Percentiles rank a stretch among this genome's conserved stretches.
These are phyloP conservation scores for Halcyon badia DNA, from an alignment of 2,797 vertebrate species.

Conservation along the genomic window DNA sequence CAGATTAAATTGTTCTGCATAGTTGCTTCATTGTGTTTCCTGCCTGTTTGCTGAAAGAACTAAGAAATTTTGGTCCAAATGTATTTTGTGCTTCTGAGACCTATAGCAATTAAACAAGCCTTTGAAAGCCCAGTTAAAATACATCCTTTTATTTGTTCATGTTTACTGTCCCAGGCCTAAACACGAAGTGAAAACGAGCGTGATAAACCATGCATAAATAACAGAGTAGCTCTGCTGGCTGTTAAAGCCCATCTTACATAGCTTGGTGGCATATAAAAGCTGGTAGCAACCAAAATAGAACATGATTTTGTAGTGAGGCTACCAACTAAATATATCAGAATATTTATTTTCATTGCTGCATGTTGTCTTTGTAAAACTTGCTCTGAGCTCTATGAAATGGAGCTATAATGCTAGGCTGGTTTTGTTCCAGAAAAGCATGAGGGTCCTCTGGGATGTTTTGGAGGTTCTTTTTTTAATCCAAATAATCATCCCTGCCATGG, in stretches of 20 bases:
- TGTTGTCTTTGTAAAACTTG: not conserved
- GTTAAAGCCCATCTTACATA: not conserved
- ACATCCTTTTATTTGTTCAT: not conserved
- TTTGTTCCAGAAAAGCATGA: not conserved
- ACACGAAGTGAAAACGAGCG: not conserved
- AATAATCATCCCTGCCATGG: fast-evolving
- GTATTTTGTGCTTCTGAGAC: not conserved
- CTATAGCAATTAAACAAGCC: not conserved
- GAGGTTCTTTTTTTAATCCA: not conserved
- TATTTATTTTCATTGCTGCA: not conserved
- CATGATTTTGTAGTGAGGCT: not conserved
- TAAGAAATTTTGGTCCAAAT: not conserved
- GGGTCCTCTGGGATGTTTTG: not conserved
- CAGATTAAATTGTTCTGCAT: not conserved
- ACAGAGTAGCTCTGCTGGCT: not conserved
- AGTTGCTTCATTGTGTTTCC: not conserved
- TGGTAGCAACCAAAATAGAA: constrained; percentile 41
- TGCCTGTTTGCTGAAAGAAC: not conserved
- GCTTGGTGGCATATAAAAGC: not conserved
- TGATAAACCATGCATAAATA: not conserved
- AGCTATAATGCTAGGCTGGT: not conserved
- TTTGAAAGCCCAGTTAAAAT: not conserved
- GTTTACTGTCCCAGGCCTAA: not conserved
- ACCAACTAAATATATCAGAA: constrained; percentile 41
- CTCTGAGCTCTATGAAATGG: not conserved